Conservation (phyloP, 2,888 invertebrate species). For the Noctua comes region DNA sequence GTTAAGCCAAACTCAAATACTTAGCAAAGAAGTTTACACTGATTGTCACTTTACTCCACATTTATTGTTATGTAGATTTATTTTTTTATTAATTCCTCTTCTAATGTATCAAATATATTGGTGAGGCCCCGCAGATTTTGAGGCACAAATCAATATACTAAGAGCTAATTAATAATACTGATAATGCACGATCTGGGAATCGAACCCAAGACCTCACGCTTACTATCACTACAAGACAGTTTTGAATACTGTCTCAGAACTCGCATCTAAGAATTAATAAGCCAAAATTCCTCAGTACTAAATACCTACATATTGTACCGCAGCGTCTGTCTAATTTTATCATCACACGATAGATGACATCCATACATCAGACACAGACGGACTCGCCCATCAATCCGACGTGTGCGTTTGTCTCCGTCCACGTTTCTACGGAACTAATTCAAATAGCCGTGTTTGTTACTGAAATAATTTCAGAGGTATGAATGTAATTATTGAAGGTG, state of each 20-base stretch:
- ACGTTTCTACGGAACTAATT: slow-evolving; percentile 57
- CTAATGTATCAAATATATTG: background rate
- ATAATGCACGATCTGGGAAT: background rate
- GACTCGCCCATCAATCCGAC: slow-evolving; percentile 67
- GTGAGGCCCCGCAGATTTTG: background rate
- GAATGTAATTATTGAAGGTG: slow-evolving; percentile 13
- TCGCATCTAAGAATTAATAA: background rate
- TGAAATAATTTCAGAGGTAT: slow-evolving; percentile 48
- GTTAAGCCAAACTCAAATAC: background rate
- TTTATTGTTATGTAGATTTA: background rate
- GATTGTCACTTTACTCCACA: background rate
- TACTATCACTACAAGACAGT: background rate
- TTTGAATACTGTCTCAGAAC: background rate
- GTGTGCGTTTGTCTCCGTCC: slow-evolving; percentile 67
- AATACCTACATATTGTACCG: slow-evolving; percentile 13
- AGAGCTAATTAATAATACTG: background rate
- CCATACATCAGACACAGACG: slow-evolving; percentile 66
- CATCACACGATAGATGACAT: slow-evolving; percentile 63
- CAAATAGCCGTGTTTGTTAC: slow-evolving; percentile 51
- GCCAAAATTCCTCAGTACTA: background rate
- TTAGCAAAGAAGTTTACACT: background rate
- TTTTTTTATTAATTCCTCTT: background rate
- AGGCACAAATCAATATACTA: background rate
- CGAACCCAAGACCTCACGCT: background rate
- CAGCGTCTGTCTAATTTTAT: slow-evolving; percentile 59